Percentiles rank a stretch among this genome's conserved stretches.
Evolutionary conservation across 1,140 invertebrate species (phyloP).

Genomic region (Hypsibius dujardini): DNA sequence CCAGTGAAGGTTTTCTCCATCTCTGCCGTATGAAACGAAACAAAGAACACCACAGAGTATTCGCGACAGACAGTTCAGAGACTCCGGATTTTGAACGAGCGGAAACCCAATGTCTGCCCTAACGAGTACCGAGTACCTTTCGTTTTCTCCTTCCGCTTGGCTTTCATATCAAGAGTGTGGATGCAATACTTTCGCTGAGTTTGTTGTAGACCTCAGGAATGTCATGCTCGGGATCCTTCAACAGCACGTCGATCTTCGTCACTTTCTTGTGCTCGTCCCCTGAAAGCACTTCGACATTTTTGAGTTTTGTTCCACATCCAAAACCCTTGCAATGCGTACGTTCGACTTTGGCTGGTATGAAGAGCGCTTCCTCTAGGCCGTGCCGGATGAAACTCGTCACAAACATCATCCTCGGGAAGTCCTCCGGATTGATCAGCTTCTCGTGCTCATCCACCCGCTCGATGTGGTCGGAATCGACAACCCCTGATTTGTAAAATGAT

Average conservation of each 20-base stretch:
- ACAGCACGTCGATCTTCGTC: background rate
- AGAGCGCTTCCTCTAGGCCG: background rate
- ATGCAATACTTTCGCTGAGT: background rate
- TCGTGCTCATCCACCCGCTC: background rate
- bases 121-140: too few species aligned
- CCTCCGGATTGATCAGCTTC: background rate
- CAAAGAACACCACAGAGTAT: background rate
- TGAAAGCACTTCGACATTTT: background rate
- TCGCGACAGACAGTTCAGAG: background rate
- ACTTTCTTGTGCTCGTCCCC: constrained; percentile 4
- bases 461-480: background rate
- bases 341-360: background rate
- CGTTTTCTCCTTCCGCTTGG: background rate
- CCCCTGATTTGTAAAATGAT: too few species aligned
- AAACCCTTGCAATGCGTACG: background rate
- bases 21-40: too few species aligned
- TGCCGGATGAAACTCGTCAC: background rate
- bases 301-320: background rate
- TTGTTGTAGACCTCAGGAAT: background rate
- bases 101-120: too few species aligned
- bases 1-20: too few species aligned
- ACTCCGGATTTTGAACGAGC: background rate
- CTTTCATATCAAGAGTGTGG: background rate
- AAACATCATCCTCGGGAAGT: background rate
- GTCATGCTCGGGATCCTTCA: background rate